Percentiles rank a stretch among this genome's conserved stretches.
Evolutionary conservation across 2,797 vertebrate species (phyloP).

Genomic region (Trachurus trachurus): DNA sequence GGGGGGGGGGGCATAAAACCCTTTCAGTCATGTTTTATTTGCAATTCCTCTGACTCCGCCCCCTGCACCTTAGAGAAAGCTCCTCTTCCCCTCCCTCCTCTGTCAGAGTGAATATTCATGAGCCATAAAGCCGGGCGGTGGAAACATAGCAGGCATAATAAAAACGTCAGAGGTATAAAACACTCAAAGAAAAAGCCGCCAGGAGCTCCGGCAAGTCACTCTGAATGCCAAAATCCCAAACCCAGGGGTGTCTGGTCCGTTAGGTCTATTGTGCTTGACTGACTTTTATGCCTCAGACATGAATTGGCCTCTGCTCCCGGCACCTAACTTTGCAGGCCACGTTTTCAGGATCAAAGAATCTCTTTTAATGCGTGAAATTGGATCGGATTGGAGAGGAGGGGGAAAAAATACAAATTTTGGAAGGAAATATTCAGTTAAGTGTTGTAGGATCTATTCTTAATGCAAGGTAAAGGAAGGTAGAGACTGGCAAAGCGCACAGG

Average conservation of each 20-base stretch:
- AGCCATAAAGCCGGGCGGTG: constrained; percentile 69
- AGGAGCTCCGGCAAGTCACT: constrained; percentile 56
- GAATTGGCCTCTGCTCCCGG: constrained; percentile 55
- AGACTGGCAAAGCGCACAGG: neutral
- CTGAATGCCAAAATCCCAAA: constrained; percentile 72
- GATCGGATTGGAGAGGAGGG: neutral
- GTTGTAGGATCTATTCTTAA: constrained; percentile 7
- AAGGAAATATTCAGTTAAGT: constrained; percentile 3
- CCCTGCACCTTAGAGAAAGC: constrained; percentile 29
- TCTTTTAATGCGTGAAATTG: constrained; percentile 47
- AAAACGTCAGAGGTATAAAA: constrained; percentile 78
- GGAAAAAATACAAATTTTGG: constrained; percentile 7
- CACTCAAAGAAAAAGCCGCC: constrained; percentile 53
- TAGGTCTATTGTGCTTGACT: constrained; percentile 65
- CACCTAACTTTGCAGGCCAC: constrained; percentile 27
- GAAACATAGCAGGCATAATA: constrained; percentile 65
- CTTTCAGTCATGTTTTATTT: constrained; percentile 41
- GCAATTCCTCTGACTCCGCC: constrained; percentile 57
- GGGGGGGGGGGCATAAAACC: constrained; percentile 7
- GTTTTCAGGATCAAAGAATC: constrained; percentile 66
- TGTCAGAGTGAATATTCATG: constrained; percentile 75
- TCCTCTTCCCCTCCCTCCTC: constrained; percentile 22
- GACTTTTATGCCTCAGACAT: constrained; percentile 66
- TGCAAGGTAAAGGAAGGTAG: constrained; percentile 11
- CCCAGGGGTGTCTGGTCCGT: constrained; percentile 66